phyloP scores from a whole-genome alignment of 2,113 vertebrate genomes.

The Glaucomys volans region DNA sequence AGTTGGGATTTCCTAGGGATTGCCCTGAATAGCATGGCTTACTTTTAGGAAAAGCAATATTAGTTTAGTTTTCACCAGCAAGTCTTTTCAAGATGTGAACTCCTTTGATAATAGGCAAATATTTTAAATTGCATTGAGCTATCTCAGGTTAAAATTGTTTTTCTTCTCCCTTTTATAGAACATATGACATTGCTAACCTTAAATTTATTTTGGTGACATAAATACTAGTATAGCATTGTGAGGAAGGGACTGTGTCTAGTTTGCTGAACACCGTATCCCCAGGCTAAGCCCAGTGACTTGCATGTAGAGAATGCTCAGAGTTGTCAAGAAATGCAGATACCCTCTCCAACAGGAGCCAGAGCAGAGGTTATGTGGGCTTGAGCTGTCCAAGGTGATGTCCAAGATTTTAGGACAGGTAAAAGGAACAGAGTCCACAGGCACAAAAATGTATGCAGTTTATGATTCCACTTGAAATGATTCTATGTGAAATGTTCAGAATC shows the following conservation, averaged over 20 bases:
- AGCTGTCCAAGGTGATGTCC: neutral
- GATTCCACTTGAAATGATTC: neutral
- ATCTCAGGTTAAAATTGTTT: neutral
- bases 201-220: neutral
- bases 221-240: neutral
- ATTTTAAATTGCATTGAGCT: neutral
- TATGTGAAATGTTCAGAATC: neutral
- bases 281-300: neutral
- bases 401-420: neutral
- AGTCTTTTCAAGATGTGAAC: slow-evolving; percentile 26
- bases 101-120: neutral
- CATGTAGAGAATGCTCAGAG: neutral
- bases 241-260: neutral
- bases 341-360: neutral
- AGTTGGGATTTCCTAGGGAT: slow-evolving; percentile 13
- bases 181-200: neutral
- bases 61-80: slow-evolving; percentile 12
- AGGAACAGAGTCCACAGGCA: neutral
- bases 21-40: neutral
- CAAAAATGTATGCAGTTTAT: too few relatives aligned
- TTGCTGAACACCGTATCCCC: neutral
- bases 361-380: neutral
- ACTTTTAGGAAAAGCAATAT: neutral
- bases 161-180: neutral
- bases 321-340: neutral